phyloP scores from a whole-genome alignment of 2,888 invertebrate genomes.

The Acanthosepion lycidas region DNA sequence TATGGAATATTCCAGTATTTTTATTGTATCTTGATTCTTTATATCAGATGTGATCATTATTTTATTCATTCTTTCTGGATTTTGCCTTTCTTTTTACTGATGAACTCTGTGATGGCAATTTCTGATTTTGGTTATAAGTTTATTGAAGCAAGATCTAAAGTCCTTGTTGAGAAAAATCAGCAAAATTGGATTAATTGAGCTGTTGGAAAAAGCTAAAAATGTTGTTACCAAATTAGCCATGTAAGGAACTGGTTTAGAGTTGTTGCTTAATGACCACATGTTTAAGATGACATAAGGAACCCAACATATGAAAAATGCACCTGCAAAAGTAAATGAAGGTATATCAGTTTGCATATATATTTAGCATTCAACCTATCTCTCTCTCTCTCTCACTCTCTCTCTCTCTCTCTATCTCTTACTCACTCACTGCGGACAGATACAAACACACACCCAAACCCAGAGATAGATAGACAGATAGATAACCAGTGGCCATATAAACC shows the following conservation, averaged over 20 bases:
- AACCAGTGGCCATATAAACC: no score
- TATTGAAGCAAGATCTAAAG: constrained; percentile 52
- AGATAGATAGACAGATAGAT: no score
- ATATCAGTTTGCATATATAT: background rate
- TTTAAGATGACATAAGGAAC: constrained; percentile 58
- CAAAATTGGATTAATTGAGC: constrained; percentile 64
- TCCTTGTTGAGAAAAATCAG: constrained; percentile 63
- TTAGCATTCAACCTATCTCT: background rate
- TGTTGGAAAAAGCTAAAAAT: constrained; percentile 63
- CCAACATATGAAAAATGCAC: constrained; percentile 60
- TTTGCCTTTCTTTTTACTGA: background rate
- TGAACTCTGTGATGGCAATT: background rate
- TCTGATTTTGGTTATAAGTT: background rate
- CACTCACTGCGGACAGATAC: no score
- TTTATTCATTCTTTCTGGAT: no score
- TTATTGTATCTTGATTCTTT: no score
- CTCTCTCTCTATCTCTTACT: background rate
- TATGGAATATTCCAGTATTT: no score
- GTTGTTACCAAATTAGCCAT: constrained; percentile 62
- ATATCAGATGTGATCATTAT: no score
- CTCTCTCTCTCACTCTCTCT: background rate
- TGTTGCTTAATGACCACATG: constrained; percentile 55
- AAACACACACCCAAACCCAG: no score
- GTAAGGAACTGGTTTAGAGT: constrained; percentile 58
- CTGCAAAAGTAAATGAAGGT: constrained; percentile 53